These are phyloP conservation scores for Hypercompe scribonia DNA, from an alignment of 2,888 invertebrate genomes.

Conservation along the genomic window DNA sequence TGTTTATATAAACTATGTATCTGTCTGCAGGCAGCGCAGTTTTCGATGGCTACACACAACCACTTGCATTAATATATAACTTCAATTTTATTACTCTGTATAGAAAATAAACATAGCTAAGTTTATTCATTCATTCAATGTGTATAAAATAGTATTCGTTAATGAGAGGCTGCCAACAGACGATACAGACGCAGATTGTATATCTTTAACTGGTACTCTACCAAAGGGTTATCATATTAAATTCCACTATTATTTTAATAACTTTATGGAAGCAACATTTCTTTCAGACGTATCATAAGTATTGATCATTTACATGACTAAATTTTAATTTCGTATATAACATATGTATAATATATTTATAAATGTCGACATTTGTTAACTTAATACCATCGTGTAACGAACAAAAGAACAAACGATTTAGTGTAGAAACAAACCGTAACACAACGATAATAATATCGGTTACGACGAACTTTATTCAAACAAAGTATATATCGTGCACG, in stretches of 20 bases:
- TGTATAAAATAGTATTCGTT: constrained; percentile 38
- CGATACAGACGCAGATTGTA: constrained; percentile 55
- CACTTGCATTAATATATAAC: constrained; percentile 50
- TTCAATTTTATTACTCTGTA: constrained; percentile 23
- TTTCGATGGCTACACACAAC: constrained; percentile 69
- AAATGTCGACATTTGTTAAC: constrained; percentile 77
- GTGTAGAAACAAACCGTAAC: constrained; percentile 1
- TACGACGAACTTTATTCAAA: constrained; percentile 3
- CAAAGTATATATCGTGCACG: neutral
- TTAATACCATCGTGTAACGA: constrained; percentile 70
- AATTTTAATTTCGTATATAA: constrained; percentile 78
- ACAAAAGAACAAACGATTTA: constrained; percentile 11
- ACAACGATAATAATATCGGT: neutral
- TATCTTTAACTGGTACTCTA: constrained; percentile 60
- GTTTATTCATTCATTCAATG: constrained; percentile 26
- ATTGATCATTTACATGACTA: constrained; percentile 74
- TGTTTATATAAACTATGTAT: constrained; percentile 44
- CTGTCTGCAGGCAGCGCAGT: constrained; percentile 57
- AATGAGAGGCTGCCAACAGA: constrained; percentile 59
- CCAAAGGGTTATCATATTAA: constrained; percentile 61
- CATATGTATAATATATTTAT: constrained; percentile 82
- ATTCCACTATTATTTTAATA: constrained; percentile 70
- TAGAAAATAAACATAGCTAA: constrained; percentile 36
- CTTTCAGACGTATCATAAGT: constrained; percentile 81
- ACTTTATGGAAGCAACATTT: constrained; percentile 81